Evolutionary conservation across 2,888 invertebrate species (phyloP).

Genomic region (Augochlorella aurata): DNA sequence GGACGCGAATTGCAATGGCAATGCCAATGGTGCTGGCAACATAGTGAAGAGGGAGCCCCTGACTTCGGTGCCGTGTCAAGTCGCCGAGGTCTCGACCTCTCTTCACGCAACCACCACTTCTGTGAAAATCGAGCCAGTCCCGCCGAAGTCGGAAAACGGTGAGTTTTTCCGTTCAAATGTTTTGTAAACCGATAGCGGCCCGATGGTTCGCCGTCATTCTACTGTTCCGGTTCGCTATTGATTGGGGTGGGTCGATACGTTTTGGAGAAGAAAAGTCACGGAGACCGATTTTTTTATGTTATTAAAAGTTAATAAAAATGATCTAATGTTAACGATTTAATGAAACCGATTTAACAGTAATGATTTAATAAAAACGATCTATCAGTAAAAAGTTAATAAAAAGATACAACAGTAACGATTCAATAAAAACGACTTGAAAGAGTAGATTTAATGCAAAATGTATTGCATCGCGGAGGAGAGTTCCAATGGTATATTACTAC

Average conservation of each 20-base stretch:
- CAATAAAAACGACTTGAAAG: too few species aligned
- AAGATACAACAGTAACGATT: too few species aligned
- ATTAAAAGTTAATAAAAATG: too few species aligned
- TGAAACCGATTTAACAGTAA: too few species aligned
- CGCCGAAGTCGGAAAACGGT: slow-evolving; percentile 85
- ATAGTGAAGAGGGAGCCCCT: slow-evolving; percentile 87
- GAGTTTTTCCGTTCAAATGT: slow-evolving; percentile 51
- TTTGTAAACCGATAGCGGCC: background rate
- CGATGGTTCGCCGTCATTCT: background rate
- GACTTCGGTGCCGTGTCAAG: slow-evolving; percentile 84
- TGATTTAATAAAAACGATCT: too few species aligned
- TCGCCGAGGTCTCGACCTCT: slow-evolving; percentile 84
- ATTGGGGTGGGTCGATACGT: background rate
- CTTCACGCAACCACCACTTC: slow-evolving; percentile 80
- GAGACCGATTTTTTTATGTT: too few species aligned
- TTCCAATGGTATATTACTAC: too few species aligned
- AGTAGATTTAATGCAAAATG: too few species aligned
- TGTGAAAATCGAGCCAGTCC: slow-evolving; percentile 87
- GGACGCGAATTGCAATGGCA: slow-evolving; percentile 69
- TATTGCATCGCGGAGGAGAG: too few species aligned
- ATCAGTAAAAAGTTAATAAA: too few species aligned
- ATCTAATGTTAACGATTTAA: too few species aligned
- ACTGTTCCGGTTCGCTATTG: background rate
- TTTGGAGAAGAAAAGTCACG: background rate
- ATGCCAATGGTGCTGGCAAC: slow-evolving; percentile 80